phyloP scores from a whole-genome alignment of 2,113 vertebrate species.

The Hippocampus zosterae region DNA sequence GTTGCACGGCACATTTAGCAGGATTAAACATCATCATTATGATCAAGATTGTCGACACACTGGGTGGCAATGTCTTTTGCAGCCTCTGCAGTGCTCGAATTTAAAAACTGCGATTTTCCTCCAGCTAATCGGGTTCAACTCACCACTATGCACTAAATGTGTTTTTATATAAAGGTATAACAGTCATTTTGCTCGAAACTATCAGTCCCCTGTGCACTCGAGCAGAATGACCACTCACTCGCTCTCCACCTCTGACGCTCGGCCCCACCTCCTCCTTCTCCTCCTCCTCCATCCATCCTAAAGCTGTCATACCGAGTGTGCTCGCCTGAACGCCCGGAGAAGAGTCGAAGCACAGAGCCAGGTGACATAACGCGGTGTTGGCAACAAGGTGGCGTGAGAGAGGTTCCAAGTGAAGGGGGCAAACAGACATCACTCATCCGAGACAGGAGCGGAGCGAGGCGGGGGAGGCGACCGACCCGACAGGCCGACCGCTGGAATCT shows the following conservation, averaged over 20 bases:
- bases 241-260: not conserved
- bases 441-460: not conserved
- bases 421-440: slow-evolving; percentile 6
- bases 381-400: slow-evolving; percentile 50
- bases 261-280: not conserved
- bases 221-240: slow-evolving; percentile 26
- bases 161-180: not conserved
- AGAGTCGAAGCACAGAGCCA: slow-evolving; percentile 23
- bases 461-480: slow-evolving; percentile 16
- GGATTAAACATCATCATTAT: slow-evolving; percentile 21
- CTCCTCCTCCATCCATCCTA: slow-evolving; percentile 28
- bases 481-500: slow-evolving; percentile 53
- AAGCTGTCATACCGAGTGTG: slow-evolving; percentile 58
- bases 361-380: slow-evolving; percentile 35
- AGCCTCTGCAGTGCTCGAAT: not conserved
- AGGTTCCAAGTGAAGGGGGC: slow-evolving; percentile 5
- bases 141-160: not conserved
- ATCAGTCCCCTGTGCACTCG: not conserved
- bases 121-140: not conserved
- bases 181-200: not conserved
- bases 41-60: not conserved
- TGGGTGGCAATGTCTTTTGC: not conserved
- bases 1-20: slow-evolving; percentile 21
- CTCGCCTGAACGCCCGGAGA: slow-evolving; percentile 54
- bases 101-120: not conserved